A percentile compares a stretch with the other conserved stretches of the same genome.
phyloP scores from a whole-genome alignment of 2,113 vertebrate species.

The Fregetta grallaria region DNA sequence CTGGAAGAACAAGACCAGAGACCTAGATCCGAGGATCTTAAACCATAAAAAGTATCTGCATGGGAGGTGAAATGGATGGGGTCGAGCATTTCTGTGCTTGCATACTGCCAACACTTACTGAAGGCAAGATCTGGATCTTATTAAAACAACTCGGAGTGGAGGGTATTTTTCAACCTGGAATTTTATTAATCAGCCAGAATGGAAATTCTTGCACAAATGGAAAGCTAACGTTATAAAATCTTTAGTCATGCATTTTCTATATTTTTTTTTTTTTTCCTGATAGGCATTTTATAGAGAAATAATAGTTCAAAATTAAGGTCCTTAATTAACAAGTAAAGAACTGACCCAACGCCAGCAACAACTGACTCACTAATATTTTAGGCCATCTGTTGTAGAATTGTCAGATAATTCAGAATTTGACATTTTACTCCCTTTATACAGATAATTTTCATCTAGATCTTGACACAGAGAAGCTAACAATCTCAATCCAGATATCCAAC shows the following conservation, averaged over 20 bases:
- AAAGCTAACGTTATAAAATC: not conserved
- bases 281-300: constrained; percentile 2
- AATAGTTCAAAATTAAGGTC: constrained; percentile 42
- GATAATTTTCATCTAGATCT: constrained; percentile 6
- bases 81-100: not conserved
- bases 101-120: not conserved
- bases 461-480: not conserved
- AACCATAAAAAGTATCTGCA: not conserved
- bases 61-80: not conserved
- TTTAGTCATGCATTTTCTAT: not conserved
- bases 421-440: constrained; percentile 27
- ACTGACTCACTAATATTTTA: constrained; percentile 50
- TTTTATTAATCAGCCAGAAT: not conserved
- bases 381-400: constrained; percentile 48
- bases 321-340: constrained; percentile 47
- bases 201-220: not conserved
- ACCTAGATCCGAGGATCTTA: not conserved
- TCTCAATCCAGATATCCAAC: not conserved
- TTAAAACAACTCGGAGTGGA: not conserved
- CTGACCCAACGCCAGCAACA: constrained; percentile 38
- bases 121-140: not conserved
- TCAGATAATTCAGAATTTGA: constrained; percentile 29
- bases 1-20: not conserved
- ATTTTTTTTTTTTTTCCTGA: fast-evolving
- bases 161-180: not conserved